Evolutionary conservation across 1,140 invertebrate species (phyloP).

Genomic region (Heliconius hermathena): DNA sequence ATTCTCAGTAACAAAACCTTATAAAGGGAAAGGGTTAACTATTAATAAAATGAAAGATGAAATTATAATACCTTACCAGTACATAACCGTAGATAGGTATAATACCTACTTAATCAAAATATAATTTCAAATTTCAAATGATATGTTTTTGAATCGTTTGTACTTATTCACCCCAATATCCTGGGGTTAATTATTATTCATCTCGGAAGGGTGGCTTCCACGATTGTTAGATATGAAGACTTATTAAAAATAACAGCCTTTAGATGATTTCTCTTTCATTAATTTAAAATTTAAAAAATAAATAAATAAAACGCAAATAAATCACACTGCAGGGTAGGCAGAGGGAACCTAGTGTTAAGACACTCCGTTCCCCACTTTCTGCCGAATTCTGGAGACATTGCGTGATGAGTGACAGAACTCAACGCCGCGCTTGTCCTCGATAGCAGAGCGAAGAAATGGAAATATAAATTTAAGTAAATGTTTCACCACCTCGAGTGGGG

Average conservation of each 20-base stretch:
- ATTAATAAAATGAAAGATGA: background rate
- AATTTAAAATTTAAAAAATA: too few relatives aligned
- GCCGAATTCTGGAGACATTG: too few relatives aligned
- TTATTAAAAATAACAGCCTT: background rate
- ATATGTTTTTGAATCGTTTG: conserved; percentile 28
- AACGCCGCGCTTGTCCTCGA: too few relatives aligned
- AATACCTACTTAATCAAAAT: background rate
- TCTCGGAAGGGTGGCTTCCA: conserved; percentile 10
- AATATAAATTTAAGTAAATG: too few relatives aligned
- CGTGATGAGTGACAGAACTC: too few relatives aligned
- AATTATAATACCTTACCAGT: background rate
- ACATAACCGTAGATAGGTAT: background rate
- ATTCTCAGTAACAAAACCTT: background rate
- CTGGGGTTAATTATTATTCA: conserved; percentile 28
- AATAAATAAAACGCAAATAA: too few relatives aligned
- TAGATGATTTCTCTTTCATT: background rate
- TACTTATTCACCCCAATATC: conserved; percentile 17
- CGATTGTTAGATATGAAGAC: background rate
- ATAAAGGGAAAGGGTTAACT: background rate
- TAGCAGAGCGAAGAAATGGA: too few relatives aligned
- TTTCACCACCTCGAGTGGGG: too few relatives aligned
- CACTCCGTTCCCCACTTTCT: too few relatives aligned
- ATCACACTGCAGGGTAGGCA: too few relatives aligned
- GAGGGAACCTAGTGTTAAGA: too few relatives aligned
- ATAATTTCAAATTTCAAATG: conserved; percentile 7